These are phyloP conservation scores for Sycophaga agraensis DNA, from an alignment of 1,140 invertebrate species.

Conservation along the genomic window DNA sequence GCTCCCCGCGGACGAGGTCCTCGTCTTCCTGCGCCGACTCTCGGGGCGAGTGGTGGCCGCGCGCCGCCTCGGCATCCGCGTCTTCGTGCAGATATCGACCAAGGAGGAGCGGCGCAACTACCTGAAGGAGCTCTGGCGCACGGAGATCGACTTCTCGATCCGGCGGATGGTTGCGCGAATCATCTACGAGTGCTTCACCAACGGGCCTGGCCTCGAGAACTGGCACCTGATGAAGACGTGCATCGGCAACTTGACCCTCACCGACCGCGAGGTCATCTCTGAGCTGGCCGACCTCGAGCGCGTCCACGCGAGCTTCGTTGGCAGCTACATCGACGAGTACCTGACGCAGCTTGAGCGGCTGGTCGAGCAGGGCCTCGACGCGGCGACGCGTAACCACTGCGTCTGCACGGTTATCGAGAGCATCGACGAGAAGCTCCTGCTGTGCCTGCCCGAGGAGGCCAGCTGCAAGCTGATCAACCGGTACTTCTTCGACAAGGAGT, in stretches of 20 bases:
- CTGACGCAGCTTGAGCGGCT: background rate
- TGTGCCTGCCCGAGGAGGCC: background rate
- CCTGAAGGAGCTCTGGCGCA: background rate
- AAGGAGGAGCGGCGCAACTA: background rate
- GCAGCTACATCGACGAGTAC: background rate
- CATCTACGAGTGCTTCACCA: background rate
- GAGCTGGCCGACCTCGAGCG: background rate
- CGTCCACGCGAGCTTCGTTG: background rate
- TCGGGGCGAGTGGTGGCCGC: too few species aligned
- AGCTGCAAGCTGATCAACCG: background rate
- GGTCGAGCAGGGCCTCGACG: too few species aligned
- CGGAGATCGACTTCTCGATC: background rate
- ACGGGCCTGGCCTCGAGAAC: background rate
- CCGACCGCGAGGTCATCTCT: background rate
- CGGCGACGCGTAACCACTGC: background rate
- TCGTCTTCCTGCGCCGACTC: background rate
- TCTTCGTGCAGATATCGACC: background rate
- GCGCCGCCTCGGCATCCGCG: background rate
- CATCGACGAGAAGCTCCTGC: background rate
- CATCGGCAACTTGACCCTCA: background rate
- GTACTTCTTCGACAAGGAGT: background rate
- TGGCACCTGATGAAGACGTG: constrained; percentile 6
- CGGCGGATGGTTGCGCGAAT: background rate
- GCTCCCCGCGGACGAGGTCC: background rate
- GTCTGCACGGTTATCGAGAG: background rate